Evolutionary conservation across 2,888 invertebrate species (phyloP).

Genomic region (Dicyrtomina minuta): DNA sequence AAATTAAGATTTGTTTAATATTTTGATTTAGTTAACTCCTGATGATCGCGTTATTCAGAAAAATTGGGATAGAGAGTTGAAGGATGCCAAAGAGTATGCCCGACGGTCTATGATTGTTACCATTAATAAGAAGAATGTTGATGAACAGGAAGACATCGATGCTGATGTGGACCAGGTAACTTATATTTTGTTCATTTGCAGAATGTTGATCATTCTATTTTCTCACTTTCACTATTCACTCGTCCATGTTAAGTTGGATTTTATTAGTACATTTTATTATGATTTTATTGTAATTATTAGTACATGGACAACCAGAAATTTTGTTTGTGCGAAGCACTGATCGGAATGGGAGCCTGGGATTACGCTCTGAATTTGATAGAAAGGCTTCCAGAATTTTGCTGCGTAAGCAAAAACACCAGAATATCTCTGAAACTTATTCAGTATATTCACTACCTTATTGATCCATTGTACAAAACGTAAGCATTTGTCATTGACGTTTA

Average conservation of each 20-base stretch:
- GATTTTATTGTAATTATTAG: conserved; percentile 66
- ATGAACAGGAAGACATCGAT: conserved; percentile 26
- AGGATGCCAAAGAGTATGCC: conserved; percentile 83
- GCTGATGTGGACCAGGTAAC: conserved; percentile 24
- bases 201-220: neutral
- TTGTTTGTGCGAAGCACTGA: conserved; percentile 83
- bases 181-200: neutral
- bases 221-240: too few species aligned
- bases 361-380: conserved; percentile 77
- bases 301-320: conserved; percentile 84
- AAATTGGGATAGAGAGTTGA: conserved; percentile 78
- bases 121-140: conserved; percentile 57
- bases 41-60: conserved; percentile 78
- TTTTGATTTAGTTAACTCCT: conserved; percentile 70
- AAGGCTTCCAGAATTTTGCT: conserved; percentile 77
- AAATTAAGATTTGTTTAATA: neutral
- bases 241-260: too few species aligned
- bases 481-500: conserved; percentile 61
- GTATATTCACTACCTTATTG: conserved; percentile 79
- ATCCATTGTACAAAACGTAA: conserved; percentile 80
- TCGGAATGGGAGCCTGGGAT: conserved; percentile 87
- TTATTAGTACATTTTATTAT: conserved; percentile 59
- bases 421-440: conserved; percentile 74
- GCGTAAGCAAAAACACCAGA: conserved; percentile 67
- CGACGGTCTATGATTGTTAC: conserved; percentile 67